Conservation (phyloP, 2,113 vertebrate species). For the Pedetes capensis region DNA sequence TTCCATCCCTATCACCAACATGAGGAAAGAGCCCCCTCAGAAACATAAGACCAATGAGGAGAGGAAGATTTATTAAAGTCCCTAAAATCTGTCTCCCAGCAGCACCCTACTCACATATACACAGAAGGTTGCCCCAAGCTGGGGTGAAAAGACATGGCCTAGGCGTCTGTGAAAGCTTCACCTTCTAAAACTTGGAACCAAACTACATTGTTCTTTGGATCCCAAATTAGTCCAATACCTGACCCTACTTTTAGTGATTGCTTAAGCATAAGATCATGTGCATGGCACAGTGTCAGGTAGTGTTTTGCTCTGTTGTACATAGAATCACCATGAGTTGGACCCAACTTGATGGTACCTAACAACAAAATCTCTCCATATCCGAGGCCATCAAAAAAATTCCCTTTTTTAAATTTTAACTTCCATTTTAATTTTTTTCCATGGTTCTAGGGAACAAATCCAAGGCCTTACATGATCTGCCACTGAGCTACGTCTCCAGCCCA, state of each 20-base stretch:
- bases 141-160: neutral
- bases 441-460: too few species aligned
- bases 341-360: too few species aligned
- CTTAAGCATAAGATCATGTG: too few species aligned
- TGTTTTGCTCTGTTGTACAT: too few species aligned
- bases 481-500: too few species aligned
- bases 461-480: too few species aligned
- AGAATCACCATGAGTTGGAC: too few species aligned
- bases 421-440: neutral
- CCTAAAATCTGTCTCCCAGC: neutral
- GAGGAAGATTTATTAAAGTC: neutral
- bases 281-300: too few species aligned
- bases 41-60: neutral
- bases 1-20: neutral
- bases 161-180: neutral
- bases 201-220: neutral
- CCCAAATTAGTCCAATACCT: slow-evolving; percentile 1
- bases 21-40: neutral
- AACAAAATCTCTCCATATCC: neutral
- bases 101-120: neutral
- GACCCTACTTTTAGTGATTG: slow-evolving; percentile 14
- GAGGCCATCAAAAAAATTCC: neutral
- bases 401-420: too few species aligned
- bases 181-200: slow-evolving; percentile 41
- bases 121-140: neutral